Percentiles rank a stretch among this genome's conserved stretches.
phyloP scores from a whole-genome alignment of 2,797 vertebrate genomes.

The Ciconia nigra region DNA sequence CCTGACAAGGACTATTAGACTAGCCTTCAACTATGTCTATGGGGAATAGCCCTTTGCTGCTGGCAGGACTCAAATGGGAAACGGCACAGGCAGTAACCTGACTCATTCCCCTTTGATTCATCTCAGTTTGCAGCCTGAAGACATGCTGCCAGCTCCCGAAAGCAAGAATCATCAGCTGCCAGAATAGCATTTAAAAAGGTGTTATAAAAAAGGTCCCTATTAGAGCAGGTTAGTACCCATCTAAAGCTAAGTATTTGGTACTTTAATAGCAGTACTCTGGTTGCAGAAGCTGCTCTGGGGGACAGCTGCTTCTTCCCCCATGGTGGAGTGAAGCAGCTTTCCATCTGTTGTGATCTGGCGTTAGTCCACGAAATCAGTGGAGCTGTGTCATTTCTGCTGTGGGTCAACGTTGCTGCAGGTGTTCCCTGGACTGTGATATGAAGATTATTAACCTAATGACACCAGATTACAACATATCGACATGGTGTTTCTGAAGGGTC shows the following conservation, averaged over 20 bases:
- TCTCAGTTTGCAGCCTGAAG: not conserved
- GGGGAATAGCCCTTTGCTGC: not conserved
- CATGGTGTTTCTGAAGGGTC: not conserved
- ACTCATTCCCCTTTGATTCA: not conserved
- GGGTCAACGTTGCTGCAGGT: not conserved
- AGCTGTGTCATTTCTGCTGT: not conserved
- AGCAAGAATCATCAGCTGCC: not conserved
- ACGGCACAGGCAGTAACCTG: not conserved
- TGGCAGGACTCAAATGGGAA: not conserved
- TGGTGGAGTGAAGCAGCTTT: not conserved
- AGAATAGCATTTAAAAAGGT: not conserved
- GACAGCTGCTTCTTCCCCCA: not conserved
- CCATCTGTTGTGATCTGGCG: not conserved
- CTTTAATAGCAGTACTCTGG: not conserved
- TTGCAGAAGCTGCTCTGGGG: not conserved
- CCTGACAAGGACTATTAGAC: not conserved
- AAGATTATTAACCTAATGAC: not conserved
- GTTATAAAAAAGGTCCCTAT: not conserved
- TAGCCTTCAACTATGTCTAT: not conserved
- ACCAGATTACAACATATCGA: not conserved
- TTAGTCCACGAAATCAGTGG: not conserved
- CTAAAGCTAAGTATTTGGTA: not conserved
- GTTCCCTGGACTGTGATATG: not conserved
- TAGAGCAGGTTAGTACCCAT: not conserved
- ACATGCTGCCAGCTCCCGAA: not conserved